phyloP scores from a whole-genome alignment of 2,888 invertebrate species.

The Lasiommata megera region DNA sequence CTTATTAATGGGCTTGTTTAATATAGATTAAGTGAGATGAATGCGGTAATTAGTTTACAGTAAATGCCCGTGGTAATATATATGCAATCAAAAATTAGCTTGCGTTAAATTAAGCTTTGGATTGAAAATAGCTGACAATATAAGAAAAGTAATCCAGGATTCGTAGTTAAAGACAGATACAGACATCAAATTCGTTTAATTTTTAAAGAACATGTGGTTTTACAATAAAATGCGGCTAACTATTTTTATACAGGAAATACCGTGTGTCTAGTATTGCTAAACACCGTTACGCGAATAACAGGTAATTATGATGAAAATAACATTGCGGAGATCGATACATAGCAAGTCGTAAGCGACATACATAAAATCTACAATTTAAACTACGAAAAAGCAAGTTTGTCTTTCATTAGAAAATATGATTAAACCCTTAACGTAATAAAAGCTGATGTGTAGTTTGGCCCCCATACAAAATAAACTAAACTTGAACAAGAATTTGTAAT shows the following conservation, averaged over 20 bases:
- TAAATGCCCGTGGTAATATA: too few species aligned
- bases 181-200: background rate
- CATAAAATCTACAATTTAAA: background rate
- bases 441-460: too few species aligned
- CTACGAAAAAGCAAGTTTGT: too few species aligned
- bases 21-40: background rate
- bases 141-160: background rate
- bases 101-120: too few species aligned
- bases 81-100: too few species aligned
- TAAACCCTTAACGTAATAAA: too few species aligned
- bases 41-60: too few species aligned
- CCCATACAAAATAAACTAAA: too few species aligned
- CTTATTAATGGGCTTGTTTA: too few species aligned
- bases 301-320: background rate
- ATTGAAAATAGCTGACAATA: background rate
- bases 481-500: too few species aligned
- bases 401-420: too few species aligned
- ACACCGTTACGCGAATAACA: conserved; percentile 10
- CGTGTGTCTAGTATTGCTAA: conserved; percentile 2
- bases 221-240: background rate
- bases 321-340: background rate
- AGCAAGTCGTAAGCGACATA: conserved; percentile 2
- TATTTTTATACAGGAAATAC: conserved; percentile 7
- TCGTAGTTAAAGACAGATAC: too few species aligned
- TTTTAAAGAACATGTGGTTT: background rate